Base-by-base conservation (phyloP, 1,140 invertebrate species). In the Drosophila azteca region DNA sequence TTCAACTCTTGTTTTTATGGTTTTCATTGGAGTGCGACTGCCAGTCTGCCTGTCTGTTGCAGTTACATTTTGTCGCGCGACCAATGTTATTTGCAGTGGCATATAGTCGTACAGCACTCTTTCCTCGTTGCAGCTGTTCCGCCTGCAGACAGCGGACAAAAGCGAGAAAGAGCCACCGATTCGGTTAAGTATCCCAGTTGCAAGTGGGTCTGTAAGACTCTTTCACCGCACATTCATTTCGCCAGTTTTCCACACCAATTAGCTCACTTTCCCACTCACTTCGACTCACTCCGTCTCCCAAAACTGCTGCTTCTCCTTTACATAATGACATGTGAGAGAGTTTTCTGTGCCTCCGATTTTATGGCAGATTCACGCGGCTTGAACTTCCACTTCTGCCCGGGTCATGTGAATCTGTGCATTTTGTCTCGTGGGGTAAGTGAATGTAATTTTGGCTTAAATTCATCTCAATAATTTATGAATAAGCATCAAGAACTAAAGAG, bases 161-260 rank as follows among this genome's bases (percentile, higher is more conserved):
- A 22, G 20, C 35, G 50, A 29, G 44, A 52, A 41, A 35, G 35
- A 49, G 29, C 9, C 13, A 58, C 44, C 31, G 2, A 48, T 15
- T 39, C 39, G 24, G 6, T 15, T 39, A 11, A 26, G 9, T 35
- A 54, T 64, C 63, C 63, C 60, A 22, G 60, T 8, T 58, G 48
- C 65, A 11, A 83, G 52, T 82, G 81, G 78, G 65, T 66, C 68
- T 59, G 41, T 73, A 65, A 68, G 70, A 53, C 54, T 65, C 41
- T 72, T 62, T 46, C 52, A 17, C 54, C 70, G 39, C 65, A 53
- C 64, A 59, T 50, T 69, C 53, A 46, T 75, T 79, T 52, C 45
- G 58, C 24, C 31, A 55, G 41, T 80, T 79, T 84, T 81, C 82
- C 81, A 84, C 77, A 75, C 78, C 78, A 85, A 85, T 85, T 85